Base-by-base conservation (phyloP, 2,888 invertebrate species). In the Dexiosoma caninum region DNA sequence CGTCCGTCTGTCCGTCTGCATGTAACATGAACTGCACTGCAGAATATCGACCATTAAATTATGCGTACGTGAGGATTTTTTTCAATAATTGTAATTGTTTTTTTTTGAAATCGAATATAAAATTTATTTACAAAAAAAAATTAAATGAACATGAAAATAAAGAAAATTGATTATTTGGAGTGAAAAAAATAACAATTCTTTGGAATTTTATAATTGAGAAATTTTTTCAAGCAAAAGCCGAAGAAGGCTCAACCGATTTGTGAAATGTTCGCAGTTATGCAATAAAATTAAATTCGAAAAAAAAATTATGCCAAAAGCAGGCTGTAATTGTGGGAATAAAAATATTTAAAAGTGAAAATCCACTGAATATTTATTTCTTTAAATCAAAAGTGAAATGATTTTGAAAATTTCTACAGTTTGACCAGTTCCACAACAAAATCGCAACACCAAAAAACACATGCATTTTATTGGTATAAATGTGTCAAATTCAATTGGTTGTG, bases 21-120 rank as follows among this genome's bases (percentile, higher is more conserved):
- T 30, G 57, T 51, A 78, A 78, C 42, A 49, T 78, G 57, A 78
- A 78, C 70, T 59, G 49, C 55, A 77, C 55, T 46, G 37, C 77
- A 64, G 70, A 69, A 77, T 70, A 77, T 77, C 69, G 76, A 62
- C 55, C 69, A 70, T 64, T 78, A 81, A 81, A 81, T 81, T 81
- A 67, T 81, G 80, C 80, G 80, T 81, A 81, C 80, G 80, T 81
- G 80, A 80, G 70, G 76, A 51, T 57, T 79, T 74, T 75, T 51
- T 49, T 64, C 27, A 70, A 75, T 75, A 78, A 70, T 57, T 64
- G 77, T 44, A 78, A 78, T 71, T 70, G 64, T 66, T 59, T 70
- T 76, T 59, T 62, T 27, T 27, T 27, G 27, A 19, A 78, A 71
- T 30, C 67, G 42, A 59, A 60, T 51, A 19, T 21, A 60, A 44